Conservation (phyloP, 2,888 invertebrate species). For the Noctua fimbriata region DNA sequence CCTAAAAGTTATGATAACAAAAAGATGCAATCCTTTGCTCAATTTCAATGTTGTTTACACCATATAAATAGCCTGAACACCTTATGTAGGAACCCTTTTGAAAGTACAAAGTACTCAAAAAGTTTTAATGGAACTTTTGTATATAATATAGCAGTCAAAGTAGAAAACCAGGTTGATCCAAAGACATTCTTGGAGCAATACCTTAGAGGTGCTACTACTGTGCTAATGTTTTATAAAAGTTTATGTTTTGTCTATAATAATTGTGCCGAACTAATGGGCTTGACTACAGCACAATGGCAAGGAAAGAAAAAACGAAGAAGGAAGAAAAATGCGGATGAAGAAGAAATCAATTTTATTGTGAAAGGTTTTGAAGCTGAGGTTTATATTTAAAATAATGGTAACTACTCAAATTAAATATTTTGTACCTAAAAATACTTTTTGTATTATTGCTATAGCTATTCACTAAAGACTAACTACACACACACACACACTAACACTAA, state of each 20-base stretch:
- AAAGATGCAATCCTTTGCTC: slow-evolving; percentile 91
- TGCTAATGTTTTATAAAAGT: slow-evolving; percentile 83
- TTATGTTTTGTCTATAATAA: slow-evolving; percentile 74
- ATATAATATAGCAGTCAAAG: slow-evolving; percentile 92
- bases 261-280: slow-evolving; percentile 74
- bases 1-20: slow-evolving; percentile 90
- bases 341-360: slow-evolving; percentile 80
- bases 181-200: slow-evolving; percentile 88
- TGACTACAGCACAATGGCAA: slow-evolving; percentile 73
- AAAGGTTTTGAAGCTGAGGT: slow-evolving; percentile 87
- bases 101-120: slow-evolving; percentile 90
- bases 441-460: slow-evolving; percentile 3
- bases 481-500: no score
- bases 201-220: slow-evolving; percentile 81
- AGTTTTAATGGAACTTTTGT: slow-evolving; percentile 94
- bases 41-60: slow-evolving; percentile 92
- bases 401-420: slow-evolving; percentile 5
- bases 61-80: slow-evolving; percentile 92
- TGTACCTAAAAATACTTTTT: slow-evolving; percentile 7
- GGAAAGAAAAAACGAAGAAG: slow-evolving; percentile 76
- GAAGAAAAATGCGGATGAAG: slow-evolving; percentile 73
- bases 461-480: no score
- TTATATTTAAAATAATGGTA: slow-evolving; percentile 67
- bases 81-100: slow-evolving; percentile 91
- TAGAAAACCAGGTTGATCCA: slow-evolving; percentile 90